Conservation (phyloP, 2,113 vertebrate genomes). For the Hippopotamus amphibius region DNA sequence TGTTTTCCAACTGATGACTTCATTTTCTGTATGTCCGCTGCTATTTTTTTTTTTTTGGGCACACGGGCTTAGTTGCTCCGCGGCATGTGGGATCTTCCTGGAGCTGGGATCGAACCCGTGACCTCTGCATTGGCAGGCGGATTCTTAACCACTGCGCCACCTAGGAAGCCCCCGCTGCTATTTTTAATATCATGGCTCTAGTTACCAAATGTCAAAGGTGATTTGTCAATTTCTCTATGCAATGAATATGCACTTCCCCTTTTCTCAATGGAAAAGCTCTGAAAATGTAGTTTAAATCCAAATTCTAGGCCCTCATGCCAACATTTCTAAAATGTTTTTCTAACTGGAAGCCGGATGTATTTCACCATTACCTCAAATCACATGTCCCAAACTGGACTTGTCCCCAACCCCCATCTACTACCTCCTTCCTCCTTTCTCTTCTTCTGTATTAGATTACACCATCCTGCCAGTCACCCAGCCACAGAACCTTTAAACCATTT, state of each 20-base stretch:
- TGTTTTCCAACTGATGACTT: conserved; percentile 37
- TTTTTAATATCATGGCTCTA: conserved; percentile 42
- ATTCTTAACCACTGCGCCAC: no score
- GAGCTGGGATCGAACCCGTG: no score
- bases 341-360: conserved; percentile 51
- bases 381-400: not conserved
- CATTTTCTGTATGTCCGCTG: conserved; percentile 36
- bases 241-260: conserved; percentile 15
- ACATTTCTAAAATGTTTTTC: conserved; percentile 50
- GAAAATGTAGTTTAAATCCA: conserved; percentile 59
- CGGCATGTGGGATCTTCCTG: no score
- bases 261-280: conserved; percentile 15
- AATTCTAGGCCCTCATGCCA: conserved; percentile 38
- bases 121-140: no score
- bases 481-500: conserved; percentile 48
- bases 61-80: no score
- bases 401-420: not conserved
- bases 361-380: conserved; percentile 61
- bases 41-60: no score
- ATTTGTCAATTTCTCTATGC: conserved; percentile 61
- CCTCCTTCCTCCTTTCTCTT: conserved; percentile 47
- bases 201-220: conserved; percentile 27
- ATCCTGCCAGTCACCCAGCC: not conserved
- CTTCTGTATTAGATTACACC: conserved; percentile 28
- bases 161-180: no score